Base-by-base conservation (phyloP, 2,888 invertebrate genomes). In the Listrodromus nycthemerus region DNA sequence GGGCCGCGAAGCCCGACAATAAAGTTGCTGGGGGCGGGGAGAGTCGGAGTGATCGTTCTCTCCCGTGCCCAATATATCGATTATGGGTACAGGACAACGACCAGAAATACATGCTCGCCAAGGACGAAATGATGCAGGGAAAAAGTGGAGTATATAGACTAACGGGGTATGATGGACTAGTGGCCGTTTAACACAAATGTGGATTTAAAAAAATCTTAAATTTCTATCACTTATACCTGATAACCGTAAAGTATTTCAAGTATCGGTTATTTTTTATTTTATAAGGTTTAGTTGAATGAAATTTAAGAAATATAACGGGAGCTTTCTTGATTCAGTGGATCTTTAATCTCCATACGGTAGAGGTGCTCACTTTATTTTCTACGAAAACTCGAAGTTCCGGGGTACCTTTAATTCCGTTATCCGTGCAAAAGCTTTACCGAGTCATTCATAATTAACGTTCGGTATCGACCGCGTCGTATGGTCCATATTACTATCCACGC, bases 1-100 rank as follows among this genome's bases (percentile, higher is more conserved):
- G 27, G 61, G 24, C 27, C 6, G n/a, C 61, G 2, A n/a, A 61
- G 27, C 16, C 61, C 61, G 78, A 63, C 70, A 78, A 69, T 78
- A n/a, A 70, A 78, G 37, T 61, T 58, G n/a, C 52, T 70, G 41
- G 50, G 24, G 21, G 13, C 50, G n/a, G 69, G 37, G 48, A 13
- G 70, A 21, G 3, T 63, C 30, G 70, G 50, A 63, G 37, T 37
- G 48, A 78, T 78, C 52, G 33, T 41, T 41, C 27, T 41, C 58
- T 58, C 21, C 33, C 55, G 16, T 58, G 55, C 24, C 55, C 33
- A 10, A 71, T 58, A 45, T 71, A 66, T 41, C 70, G 21, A 33
- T 37, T 55, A 21, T 24, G 19, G 19, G 37, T 37, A 30, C 33
- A 27, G 69, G 19, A 33, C 70, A 13, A 30, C 10, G 21, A 37